phyloP scores from a whole-genome alignment of 2,888 invertebrate species.

The Opisthograptis luteolata region DNA sequence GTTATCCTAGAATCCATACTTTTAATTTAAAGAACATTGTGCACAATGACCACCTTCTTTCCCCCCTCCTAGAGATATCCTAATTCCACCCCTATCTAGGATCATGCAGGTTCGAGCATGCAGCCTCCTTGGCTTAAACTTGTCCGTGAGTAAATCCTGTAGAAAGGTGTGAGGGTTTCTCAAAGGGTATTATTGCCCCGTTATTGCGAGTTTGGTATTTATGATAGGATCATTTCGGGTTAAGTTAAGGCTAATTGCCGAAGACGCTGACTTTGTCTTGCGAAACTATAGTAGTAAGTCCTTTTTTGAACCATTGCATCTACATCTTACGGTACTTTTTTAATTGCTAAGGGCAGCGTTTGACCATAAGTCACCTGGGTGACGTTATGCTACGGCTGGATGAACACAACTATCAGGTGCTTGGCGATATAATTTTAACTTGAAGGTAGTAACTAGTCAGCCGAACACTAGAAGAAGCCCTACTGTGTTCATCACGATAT shows the following conservation, averaged over 20 bases:
- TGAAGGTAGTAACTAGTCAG: too few relatives aligned
- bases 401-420: too few relatives aligned
- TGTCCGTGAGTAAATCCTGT: constrained; percentile 43
- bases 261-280: background rate
- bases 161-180: constrained; percentile 41
- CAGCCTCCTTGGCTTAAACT: constrained; percentile 48
- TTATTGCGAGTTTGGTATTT: constrained; percentile 10
- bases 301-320: too few relatives aligned
- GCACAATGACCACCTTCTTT: background rate
- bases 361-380: too few relatives aligned
- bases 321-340: too few relatives aligned
- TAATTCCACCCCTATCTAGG: constrained; percentile 33
- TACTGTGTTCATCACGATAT: too few relatives aligned
- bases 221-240: background rate
- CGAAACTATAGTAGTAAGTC: too few relatives aligned
- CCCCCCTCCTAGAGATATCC: background rate
- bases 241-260: constrained; percentile 6
- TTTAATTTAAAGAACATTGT: background rate
- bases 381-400: too few relatives aligned
- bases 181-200: constrained; percentile 12
- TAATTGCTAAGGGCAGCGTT: too few relatives aligned
- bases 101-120: constrained; percentile 49
- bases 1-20: too few relatives aligned
- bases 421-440: too few relatives aligned
- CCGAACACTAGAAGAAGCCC: too few relatives aligned